These are phyloP conservation scores for Elysia crispata DNA, from an alignment of 2,888 invertebrate genomes.

Conservation along the genomic window DNA sequence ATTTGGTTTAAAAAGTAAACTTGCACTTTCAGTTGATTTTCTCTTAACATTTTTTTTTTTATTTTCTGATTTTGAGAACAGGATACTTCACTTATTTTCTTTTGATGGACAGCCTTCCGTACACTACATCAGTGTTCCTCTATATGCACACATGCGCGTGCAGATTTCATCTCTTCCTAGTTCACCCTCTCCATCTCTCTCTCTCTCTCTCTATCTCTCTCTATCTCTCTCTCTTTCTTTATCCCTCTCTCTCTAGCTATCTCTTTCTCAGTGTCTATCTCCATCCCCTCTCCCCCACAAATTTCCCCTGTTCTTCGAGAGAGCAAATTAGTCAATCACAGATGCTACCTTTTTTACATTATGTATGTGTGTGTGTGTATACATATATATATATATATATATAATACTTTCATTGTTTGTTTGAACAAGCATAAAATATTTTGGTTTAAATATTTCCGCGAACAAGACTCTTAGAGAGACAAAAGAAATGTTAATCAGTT, in stretches of 20 bases:
- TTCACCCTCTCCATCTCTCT: conserved; percentile 16
- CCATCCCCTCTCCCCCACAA: not conserved
- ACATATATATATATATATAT: not conserved
- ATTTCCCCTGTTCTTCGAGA: not conserved
- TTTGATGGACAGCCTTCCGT: not conserved
- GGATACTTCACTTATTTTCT: not conserved
- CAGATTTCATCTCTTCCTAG: not conserved
- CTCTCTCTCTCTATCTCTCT: conserved; percentile 25
- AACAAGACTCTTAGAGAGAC: no score
- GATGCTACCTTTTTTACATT: not conserved
- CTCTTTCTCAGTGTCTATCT: not conserved
- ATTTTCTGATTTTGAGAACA: not conserved
- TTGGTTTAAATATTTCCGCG: no score
- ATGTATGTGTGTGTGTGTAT: no score
- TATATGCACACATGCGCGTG: no score
- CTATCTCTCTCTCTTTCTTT: conserved; percentile 30
- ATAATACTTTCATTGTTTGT: no score
- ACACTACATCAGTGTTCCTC: not conserved
- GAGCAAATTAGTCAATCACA: no score
- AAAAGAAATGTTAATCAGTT: no score
- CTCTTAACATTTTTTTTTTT: not conserved
- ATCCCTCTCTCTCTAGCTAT: conserved; percentile 5
- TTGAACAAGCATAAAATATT: no score
- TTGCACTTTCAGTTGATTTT: not conserved
- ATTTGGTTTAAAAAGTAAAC: not conserved